Percentiles rank a stretch among this genome's conserved stretches.
These are phyloP conservation scores for Aphaenogaster ashmeadi DNA, from an alignment of 1,140 invertebrate genomes.

Conservation along the genomic window DNA sequence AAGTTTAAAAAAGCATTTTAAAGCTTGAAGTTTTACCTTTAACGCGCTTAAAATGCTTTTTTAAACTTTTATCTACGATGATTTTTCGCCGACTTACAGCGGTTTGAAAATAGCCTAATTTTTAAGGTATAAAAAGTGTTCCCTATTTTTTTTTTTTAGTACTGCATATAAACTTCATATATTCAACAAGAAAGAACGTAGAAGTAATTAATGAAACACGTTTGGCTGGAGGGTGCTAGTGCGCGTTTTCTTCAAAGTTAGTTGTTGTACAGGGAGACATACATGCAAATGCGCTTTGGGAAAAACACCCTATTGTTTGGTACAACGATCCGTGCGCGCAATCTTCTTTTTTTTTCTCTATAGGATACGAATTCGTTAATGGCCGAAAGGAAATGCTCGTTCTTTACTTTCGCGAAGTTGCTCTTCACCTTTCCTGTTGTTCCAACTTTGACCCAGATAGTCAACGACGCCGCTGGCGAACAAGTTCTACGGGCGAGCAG, in stretches of 20 bases:
- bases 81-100: too few relatives aligned
- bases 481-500: constrained; percentile 36
- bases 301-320: neutral
- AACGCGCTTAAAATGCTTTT: too few relatives aligned
- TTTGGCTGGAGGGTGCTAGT: neutral
- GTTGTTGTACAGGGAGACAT: neutral
- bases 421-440: constrained; percentile 50
- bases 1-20: too few relatives aligned
- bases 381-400: constrained; percentile 29
- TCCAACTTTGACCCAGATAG: constrained; percentile 61
- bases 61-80: too few relatives aligned
- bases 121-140: too few relatives aligned
- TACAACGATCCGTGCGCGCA: constrained; percentile 16
- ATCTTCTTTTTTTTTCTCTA: neutral
- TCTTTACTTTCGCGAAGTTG: constrained; percentile 41
- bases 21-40: too few relatives aligned
- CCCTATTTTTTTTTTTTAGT: too few relatives aligned
- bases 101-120: too few relatives aligned
- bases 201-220: constrained; percentile 5
- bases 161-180: neutral
- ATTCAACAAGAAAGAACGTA: neutral
- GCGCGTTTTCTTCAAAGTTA: constrained; percentile 28
- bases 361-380: constrained; percentile 33
- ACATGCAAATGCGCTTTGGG: constrained; percentile 5
- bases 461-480: constrained; percentile 36